phyloP scores from a whole-genome alignment of 1,140 invertebrate genomes.

The Drosophila saltans region DNA sequence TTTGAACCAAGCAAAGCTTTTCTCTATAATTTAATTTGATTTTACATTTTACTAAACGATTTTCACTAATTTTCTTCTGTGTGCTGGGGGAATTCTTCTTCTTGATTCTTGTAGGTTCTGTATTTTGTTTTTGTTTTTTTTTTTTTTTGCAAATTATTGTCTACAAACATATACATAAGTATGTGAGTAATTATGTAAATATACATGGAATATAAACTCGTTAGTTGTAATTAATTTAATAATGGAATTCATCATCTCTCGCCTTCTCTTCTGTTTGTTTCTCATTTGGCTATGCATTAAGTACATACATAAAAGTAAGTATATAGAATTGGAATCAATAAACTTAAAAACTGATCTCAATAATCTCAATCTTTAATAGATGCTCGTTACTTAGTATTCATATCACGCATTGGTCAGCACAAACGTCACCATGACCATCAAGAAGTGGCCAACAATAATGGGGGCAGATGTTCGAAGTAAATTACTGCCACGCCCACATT shows the following conservation, averaged over 20 bases:
- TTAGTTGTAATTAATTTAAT: constrained; percentile 30
- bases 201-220: constrained; percentile 42
- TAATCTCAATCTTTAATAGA: constrained; percentile 5
- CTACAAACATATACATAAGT: constrained; percentile 68
- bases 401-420: constrained; percentile 82
- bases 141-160: constrained; percentile 68
- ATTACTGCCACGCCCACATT: constrained; percentile 85
- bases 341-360: constrained; percentile 29
- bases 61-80: constrained; percentile 38
- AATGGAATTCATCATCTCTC: constrained; percentile 35
- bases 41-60: not conserved
- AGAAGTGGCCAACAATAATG: constrained; percentile 64
- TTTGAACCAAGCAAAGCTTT: constrained; percentile 38
- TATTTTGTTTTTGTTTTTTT: constrained; percentile 10
- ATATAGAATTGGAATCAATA: constrained; percentile 29
- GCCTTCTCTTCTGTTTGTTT: constrained; percentile 32
- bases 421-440: constrained; percentile 76
- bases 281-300: constrained; percentile 30
- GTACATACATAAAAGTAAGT: not conserved
- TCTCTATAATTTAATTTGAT: constrained; percentile 44
- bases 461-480: constrained; percentile 60
- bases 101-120: not conserved
- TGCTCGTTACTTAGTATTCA: constrained; percentile 45
- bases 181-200: constrained; percentile 7
- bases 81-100: constrained; percentile 10